phyloP scores from a whole-genome alignment of 2,888 invertebrate genomes.

The Rambutsinella grinnellia region DNA sequence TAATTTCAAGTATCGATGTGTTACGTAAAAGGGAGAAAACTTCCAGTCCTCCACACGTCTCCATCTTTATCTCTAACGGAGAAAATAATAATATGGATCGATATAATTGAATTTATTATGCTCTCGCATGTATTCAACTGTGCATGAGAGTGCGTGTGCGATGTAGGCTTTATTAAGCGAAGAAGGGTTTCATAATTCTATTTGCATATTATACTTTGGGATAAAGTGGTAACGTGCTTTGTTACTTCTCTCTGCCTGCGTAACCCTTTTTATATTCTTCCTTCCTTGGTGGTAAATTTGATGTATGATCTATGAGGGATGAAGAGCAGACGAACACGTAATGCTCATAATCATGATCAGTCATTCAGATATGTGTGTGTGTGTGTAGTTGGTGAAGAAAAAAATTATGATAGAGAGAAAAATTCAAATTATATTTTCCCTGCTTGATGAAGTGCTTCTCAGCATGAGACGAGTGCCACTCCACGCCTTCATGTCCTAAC shows the following conservation, averaged over 20 bases:
- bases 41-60: too few species aligned
- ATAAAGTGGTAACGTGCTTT: not conserved
- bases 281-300: constrained; percentile 44
- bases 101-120: constrained; percentile 24
- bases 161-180: too few species aligned
- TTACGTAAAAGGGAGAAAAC: too few species aligned
- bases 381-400: constrained; percentile 8
- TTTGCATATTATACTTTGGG: too few species aligned
- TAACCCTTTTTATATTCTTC: constrained; percentile 24
- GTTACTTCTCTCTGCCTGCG: not conserved
- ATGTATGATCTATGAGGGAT: not conserved
- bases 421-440: constrained; percentile 53
- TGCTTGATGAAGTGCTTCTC: constrained; percentile 53
- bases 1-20: constrained; percentile 24
- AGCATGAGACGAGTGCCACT: constrained; percentile 50
- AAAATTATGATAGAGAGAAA: constrained; percentile 29
- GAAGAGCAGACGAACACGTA: not conserved
- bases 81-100: constrained; percentile 22
- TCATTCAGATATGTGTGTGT: constrained; percentile 6
- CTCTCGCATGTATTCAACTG: too few species aligned
- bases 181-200: too few species aligned
- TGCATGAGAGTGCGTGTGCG: too few species aligned
- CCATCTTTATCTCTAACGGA: constrained; percentile 2
- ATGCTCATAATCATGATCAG: constrained; percentile 21
- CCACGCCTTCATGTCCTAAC: constrained; percentile 43